Evolutionary conservation across 2,797 vertebrate species (phyloP), one percentile per base, ranked within the genome.

Genomic region (Lepilemur ruficaudatus): DNA sequence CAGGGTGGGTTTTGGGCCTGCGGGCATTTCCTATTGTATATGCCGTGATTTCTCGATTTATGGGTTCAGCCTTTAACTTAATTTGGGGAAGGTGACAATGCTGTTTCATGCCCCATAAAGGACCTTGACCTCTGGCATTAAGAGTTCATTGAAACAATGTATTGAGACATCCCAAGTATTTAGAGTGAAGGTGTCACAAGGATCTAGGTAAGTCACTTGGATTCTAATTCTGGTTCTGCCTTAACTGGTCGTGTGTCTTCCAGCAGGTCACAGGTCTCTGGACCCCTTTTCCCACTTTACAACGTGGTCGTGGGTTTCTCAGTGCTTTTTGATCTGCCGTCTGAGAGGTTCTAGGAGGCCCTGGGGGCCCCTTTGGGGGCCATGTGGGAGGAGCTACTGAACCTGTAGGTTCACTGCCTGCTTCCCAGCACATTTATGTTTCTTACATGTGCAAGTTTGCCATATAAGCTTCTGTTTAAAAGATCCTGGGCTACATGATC

Each of bases 361-460:
- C 38, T 18, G 23, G 23, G 81, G 52, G 11, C 30, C 5, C 14
- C 32, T 7, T 14, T 32, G 28, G 25, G 55, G 41, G 46, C 46
- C 20, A 1, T 0, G 11, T 57, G 70, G 35, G 7, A 22, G 7
- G 32, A 15, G 50, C 5, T 0, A 20, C 5, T 14, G 30, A 57
- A 4, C 9, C 28, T 9, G 11, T 4, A 7, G 38, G 5, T 25
- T 32, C 48, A 35, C 0, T 4, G 41, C 11, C 28, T 25, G 0
- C 28, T 76, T 30, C 35, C 22, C 4, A 1, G 4, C 32, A 22
- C 61, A 8, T 46, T 12, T 22, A 3, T 6, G 23, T 52, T 50
- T 28, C 20, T 52, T n/a, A 7, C 1, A 3, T 43, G 4, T n/a
- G 9, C 28, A 55, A 5, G 35, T 17, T 83, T 83, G 32, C 17